Evolutionary conservation across 2,113 vertebrate species (phyloP).

Genomic region (Microcebus murinus): DNA sequence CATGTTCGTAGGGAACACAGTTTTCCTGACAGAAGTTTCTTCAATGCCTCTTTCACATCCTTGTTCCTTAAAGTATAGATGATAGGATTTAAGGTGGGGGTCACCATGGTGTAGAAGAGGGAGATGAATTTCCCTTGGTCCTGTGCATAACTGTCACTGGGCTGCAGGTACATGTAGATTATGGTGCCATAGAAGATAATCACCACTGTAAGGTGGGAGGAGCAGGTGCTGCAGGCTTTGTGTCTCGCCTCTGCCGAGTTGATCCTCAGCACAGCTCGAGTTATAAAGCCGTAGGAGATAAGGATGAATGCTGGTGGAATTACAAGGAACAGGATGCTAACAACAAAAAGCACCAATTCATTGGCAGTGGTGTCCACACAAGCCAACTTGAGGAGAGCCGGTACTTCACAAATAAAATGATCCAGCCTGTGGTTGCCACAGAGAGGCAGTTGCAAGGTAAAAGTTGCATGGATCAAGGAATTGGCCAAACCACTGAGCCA

Average conservation of each 20-base stretch:
- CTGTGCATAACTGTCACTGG: neutral
- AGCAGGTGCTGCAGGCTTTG: conserved; percentile 50
- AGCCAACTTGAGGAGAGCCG: conserved; percentile 28
- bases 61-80: conserved; percentile 59
- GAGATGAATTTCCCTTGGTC: conserved; percentile 55
- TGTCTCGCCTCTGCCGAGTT: neutral
- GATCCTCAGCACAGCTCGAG: conserved; percentile 30
- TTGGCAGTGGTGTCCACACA: conserved; percentile 30
- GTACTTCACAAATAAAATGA: conserved; percentile 52
- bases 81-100: conserved; percentile 52
- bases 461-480: conserved; percentile 15
- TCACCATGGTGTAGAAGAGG: conserved; percentile 66
- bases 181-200: conserved; percentile 66
- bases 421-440: neutral
- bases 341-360: conserved; percentile 8
- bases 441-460: conserved; percentile 5
- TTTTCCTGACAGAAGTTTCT: neutral
- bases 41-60: conserved; percentile 41
- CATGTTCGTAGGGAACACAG: rapidly evolving
- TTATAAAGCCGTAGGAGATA: conserved; percentile 14
- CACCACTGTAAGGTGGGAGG: conserved; percentile 33
- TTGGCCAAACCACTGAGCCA: conserved; percentile 13
- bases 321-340: neutral
- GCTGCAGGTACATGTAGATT: conserved; percentile 62
- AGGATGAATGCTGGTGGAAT: neutral